Conservation (phyloP, 1,140 invertebrate genomes). For the Arctopsyche grandis region DNA sequence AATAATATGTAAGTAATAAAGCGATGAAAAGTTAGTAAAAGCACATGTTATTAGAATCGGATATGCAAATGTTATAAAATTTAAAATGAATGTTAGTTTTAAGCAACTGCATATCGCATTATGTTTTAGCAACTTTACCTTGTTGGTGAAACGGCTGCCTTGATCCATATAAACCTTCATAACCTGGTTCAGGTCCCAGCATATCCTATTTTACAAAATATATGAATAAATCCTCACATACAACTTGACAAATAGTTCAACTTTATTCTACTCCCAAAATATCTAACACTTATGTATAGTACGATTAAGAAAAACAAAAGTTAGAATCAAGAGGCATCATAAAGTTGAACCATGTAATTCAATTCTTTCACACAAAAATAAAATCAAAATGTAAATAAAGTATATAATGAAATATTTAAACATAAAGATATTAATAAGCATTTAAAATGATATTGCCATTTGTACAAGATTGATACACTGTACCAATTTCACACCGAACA, state of each 20-base stretch:
- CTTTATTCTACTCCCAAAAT: not conserved
- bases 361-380: slow-evolving; percentile 37
- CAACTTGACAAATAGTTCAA: slow-evolving; percentile 32
- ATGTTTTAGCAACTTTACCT: slow-evolving; percentile 71
- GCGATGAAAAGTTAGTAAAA: no score
- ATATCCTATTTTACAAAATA: slow-evolving; percentile 79
- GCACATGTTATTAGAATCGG: no score
- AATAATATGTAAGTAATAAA: not conserved
- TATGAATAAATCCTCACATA: slow-evolving; percentile 68
- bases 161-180: slow-evolving; percentile 89
- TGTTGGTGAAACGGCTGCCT: slow-evolving; percentile 78
- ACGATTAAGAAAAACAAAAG: no score
- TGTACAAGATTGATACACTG: no score
- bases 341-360: not conserved
- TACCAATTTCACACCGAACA: no score
- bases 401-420: no score
- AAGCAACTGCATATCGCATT: not conserved
- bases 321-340: not conserved
- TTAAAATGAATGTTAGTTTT: no score
- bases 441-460: no score
- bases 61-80: no score
- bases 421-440: no score
- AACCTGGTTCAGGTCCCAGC: slow-evolving; percentile 91
- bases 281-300: no score
- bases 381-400: slow-evolving; percentile 47